Conservation (phyloP, 1,140 invertebrate genomes). For the Sminthurides bifidus region DNA sequence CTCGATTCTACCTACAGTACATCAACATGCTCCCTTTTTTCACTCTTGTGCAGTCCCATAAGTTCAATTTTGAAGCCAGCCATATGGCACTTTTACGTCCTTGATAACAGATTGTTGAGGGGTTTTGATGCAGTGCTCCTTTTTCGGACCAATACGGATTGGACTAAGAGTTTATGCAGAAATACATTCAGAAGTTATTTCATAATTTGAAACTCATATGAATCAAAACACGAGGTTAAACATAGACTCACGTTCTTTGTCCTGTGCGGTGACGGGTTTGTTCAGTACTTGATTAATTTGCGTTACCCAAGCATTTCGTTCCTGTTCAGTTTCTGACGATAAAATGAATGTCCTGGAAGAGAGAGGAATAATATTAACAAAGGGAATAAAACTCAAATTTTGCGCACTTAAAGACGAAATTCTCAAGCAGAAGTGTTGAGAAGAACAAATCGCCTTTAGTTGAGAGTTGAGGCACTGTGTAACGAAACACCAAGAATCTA, state of each 20-base stretch:
- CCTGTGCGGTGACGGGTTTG: slow-evolving; percentile 62
- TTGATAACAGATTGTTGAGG: not conserved
- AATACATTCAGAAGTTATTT: slow-evolving; percentile 15
- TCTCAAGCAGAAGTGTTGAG: too few relatives aligned
- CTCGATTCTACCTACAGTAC: too few relatives aligned
- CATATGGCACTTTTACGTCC: not conserved
- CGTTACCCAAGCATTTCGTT: slow-evolving; percentile 66
- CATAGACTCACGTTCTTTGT: slow-evolving; percentile 55
- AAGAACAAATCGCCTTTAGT: too few relatives aligned
- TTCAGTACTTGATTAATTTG: slow-evolving; percentile 63
- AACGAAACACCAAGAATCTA: not conserved
- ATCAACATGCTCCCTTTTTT: too few relatives aligned
- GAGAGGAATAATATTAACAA: not conserved
- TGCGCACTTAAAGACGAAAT: not conserved
- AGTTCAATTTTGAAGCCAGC: too few relatives aligned
- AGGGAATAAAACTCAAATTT: not conserved
- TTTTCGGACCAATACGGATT: slow-evolving; percentile 55
- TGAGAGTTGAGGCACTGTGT: not conserved
- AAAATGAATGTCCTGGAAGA: slow-evolving; percentile 54
- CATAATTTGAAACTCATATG: slow-evolving; percentile 4
- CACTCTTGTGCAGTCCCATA: too few relatives aligned
- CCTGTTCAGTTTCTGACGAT: slow-evolving; percentile 63
- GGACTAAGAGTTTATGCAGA: slow-evolving; percentile 48
- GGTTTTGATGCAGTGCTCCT: slow-evolving; percentile 44
- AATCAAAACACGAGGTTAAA: slow-evolving; percentile 5